phyloP scores from a whole-genome alignment of 2,797 vertebrate species.

The Enteromius mattozi region DNA sequence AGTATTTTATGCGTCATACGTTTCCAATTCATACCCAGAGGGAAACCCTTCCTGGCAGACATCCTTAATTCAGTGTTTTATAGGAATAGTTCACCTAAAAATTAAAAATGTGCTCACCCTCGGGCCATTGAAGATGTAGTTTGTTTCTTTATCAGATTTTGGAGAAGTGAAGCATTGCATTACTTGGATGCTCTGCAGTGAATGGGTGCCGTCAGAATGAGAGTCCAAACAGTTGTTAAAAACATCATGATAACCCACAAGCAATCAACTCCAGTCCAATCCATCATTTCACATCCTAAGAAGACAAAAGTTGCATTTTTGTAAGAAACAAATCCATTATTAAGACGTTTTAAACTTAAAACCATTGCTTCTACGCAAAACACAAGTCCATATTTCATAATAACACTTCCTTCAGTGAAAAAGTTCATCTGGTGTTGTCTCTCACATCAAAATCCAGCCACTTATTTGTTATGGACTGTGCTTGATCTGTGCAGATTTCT shows the following conservation, averaged over 20 bases:
- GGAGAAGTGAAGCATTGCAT: neutral
- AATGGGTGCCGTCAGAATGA: neutral
- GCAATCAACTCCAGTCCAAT: neutral
- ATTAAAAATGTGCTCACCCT: neutral
- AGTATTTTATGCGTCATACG: neutral
- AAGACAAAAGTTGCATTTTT: neutral
- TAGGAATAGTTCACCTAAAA: neutral
- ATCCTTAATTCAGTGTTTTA: neutral
- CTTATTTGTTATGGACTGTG: neutral
- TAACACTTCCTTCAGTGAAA: neutral
- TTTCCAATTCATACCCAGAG: neutral
- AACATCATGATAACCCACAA: neutral
- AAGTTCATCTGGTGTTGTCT: neutral
- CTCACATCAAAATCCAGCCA: neutral
- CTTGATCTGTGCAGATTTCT: neutral
- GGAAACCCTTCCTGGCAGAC: neutral
- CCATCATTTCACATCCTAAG: neutral
- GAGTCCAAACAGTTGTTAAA: neutral
- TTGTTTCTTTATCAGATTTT: neutral
- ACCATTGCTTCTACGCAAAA: neutral
- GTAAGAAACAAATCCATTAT: neutral
- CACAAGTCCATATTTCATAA: neutral
- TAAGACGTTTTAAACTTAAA: neutral
- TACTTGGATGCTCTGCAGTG: neutral
- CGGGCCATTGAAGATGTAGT: neutral